Evolutionary conservation across 2,797 vertebrate species (phyloP).

Genomic region (Syndactyla subalaris): DNA sequence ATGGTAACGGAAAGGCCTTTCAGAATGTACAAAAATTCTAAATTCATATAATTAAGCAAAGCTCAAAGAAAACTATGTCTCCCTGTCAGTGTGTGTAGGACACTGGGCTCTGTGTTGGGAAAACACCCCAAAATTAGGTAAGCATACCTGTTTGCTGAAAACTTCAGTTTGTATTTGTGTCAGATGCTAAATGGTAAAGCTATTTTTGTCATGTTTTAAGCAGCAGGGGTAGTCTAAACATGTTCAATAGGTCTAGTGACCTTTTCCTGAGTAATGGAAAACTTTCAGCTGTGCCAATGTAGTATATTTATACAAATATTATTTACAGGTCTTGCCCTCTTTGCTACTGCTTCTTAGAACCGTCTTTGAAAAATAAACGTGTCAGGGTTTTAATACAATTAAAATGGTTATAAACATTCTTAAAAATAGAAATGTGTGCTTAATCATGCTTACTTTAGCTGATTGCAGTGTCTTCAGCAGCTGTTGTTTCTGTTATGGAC

Average conservation of each 20-base stretch:
- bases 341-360: conserved; percentile 49
- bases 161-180: conserved; percentile 33
- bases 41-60: neutral
- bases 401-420: neutral
- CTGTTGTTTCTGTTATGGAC: neutral
- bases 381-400: conserved; percentile 28
- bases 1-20: neutral
- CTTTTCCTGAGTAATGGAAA: conserved; percentile 72
- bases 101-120: neutral
- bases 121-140: conserved; percentile 24
- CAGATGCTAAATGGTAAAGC: conserved; percentile 53
- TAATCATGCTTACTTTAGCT: neutral
- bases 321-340: conserved; percentile 66
- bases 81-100: neutral
- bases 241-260: conserved; percentile 67
- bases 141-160: conserved; percentile 20
- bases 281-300: conserved; percentile 47
- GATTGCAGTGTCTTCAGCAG: neutral
- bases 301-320: conserved; percentile 73
- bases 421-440: conserved; percentile 12
- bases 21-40: neutral
- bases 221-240: conserved; percentile 67
- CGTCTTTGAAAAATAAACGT: conserved; percentile 52
- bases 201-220: conserved; percentile 65
- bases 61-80: neutral